Percentiles rank a stretch among this genome's conserved stretches.
These are phyloP conservation scores for Anas flavirostris DNA, from an alignment of 2,797 vertebrate species.

Conservation along the genomic window DNA sequence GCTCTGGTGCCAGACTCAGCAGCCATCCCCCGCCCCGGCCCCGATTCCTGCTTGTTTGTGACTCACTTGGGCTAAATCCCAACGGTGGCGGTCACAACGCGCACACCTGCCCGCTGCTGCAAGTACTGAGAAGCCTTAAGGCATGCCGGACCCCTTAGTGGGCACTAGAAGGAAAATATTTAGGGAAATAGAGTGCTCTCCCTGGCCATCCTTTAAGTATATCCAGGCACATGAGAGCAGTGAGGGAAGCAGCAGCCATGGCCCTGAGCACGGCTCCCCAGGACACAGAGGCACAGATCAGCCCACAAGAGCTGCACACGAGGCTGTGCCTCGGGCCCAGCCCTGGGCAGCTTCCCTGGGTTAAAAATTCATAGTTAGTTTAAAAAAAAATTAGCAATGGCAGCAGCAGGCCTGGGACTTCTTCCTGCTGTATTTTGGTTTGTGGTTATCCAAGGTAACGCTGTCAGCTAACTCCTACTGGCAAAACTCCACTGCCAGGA, in stretches of 20 bases:
- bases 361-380: too few relatives aligned
- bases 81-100: fast-evolving
- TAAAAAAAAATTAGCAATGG: not conserved
- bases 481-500: not conserved
- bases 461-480: too few relatives aligned
- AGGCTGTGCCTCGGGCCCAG: not conserved
- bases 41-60: not conserved
- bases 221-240: not conserved
- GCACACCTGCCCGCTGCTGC: not conserved
- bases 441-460: not conserved
- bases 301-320: too few relatives aligned
- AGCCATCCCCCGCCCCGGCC: not conserved
- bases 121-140: not conserved
- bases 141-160: fast-evolving
- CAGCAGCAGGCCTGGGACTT: not conserved
- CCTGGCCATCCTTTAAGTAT: too few relatives aligned
- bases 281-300: not conserved
- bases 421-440: not conserved
- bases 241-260: not conserved
- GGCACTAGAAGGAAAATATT: not conserved
- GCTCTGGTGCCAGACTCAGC: not conserved
- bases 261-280: too few relatives aligned
- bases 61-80: not conserved
- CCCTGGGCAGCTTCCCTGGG: not conserved
- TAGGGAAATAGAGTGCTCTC: not conserved